phyloP scores from a whole-genome alignment of 2,797 vertebrate genomes.

The Craterocephalus amniculus region DNA sequence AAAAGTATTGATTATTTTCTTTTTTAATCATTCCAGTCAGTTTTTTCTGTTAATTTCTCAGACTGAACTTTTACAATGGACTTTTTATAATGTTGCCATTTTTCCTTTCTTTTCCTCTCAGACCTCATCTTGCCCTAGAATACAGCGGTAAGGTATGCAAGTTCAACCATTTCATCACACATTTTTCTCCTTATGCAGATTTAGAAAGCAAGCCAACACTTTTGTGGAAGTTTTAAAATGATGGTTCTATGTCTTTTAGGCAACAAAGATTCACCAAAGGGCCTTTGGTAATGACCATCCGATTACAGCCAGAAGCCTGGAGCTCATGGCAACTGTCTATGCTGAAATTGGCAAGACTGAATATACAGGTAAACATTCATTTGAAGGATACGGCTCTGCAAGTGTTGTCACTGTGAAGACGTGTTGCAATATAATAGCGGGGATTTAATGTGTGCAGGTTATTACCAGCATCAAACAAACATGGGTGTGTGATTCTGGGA shows the following conservation, averaged over 20 bases:
- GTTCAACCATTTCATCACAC: not conserved
- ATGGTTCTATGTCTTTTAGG: conserved; percentile 64
- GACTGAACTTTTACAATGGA: conserved; percentile 11
- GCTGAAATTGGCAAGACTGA: conserved; percentile 86
- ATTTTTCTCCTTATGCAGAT: not conserved
- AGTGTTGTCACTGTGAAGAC: not conserved
- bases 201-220: conserved; percentile 12
- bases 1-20: conserved; percentile 7
- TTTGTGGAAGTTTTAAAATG: not conserved
- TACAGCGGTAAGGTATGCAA: conserved; percentile 86
- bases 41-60: not conserved
- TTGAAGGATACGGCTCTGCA: not conserved
- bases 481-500: conserved; percentile 8
- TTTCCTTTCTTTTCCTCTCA: conserved; percentile 61
- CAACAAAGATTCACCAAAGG: conserved; percentile 85
- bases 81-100: conserved; percentile 15
- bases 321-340: conserved; percentile 85
- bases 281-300: conserved; percentile 85
- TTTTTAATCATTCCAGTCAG: conserved; percentile 13
- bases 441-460: not conserved
- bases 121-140: conserved; percentile 86
- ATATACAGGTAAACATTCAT: conserved; percentile 80
- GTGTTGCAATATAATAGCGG: not conserved
- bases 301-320: conserved; percentile 84
- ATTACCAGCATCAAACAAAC: conserved; percentile 23